Evolutionary conservation across 2,888 invertebrate species (phyloP), one percentile per base, ranked within the genome.

Genomic region (Polymixis flavicincta): DNA sequence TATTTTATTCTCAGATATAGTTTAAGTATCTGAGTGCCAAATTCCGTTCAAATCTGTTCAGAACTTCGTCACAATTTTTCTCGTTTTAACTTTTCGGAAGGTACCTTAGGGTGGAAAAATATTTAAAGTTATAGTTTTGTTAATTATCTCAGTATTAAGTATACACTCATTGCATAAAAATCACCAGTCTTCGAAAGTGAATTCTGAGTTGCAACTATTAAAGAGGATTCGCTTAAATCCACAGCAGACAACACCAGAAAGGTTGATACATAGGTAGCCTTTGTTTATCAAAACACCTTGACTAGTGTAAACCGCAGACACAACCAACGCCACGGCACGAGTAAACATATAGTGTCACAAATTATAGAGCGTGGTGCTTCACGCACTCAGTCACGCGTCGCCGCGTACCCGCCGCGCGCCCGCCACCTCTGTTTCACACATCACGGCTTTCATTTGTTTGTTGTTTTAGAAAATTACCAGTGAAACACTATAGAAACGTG

Each of bases 341-440:
- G 65, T 42, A 65, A 52, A 77, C 37, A 42, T 42, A 65, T 66
- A 60, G 83, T 61, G 83, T 79, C 63, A 79, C 83, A 82, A 83
- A 83, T 83, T 73, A 69, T 57, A 74, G 64, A 83, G 68, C 79
- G 61, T 25, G 82, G 48, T 25, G 72, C 66, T 63, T 63, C 78
- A 80, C 80, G 61, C 82, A 78, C 13, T 14, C 52, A 25, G 59
- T 45, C 60, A 78, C 83, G 79, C 79, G 9, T 65, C 67, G 59
- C n/a, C 64, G 78, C 48, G 45, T 55, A 37, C 32, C 81, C 66
- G 61, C 79, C 66, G 61, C 68, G 57, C 65, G 13, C 79, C 42
- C 74, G 74, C 54, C 76, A 28, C 45, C 61, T 83, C 45, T 72
- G 66, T 63, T 66, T 78, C 67, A 80, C 83, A 73, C 79, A 61